Percentiles rank a stretch among this genome's conserved stretches.
These are phyloP conservation scores for Pleuronectes platessa DNA, from an alignment of 2,113 vertebrate species.

Conservation along the genomic window DNA sequence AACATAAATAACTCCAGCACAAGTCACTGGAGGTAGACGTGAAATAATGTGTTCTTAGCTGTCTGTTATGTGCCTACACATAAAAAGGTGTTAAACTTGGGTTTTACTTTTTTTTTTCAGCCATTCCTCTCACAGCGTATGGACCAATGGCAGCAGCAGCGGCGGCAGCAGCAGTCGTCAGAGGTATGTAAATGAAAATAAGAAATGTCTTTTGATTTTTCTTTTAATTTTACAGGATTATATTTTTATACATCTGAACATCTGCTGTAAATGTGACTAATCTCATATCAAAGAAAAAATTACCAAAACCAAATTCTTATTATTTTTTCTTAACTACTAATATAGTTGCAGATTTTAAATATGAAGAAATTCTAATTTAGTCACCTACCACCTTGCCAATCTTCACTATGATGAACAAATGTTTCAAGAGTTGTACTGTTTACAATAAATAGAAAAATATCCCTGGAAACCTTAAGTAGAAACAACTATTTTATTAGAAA, in stretches of 20 bases:
- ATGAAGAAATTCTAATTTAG: no score
- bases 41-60: background rate
- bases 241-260: no score
- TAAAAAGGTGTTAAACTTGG: background rate
- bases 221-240: no score
- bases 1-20: background rate
- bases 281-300: background rate
- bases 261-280: background rate
- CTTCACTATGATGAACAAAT: no score
- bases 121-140: constrained; percentile 97
- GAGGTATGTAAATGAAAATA: constrained; percentile 78
- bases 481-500: no score
- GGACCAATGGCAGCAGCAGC: constrained; percentile 97
- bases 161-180: constrained; percentile 92
- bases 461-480: no score
- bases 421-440: no score
- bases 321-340: background rate
- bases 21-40: constrained; percentile 20
- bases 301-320: background rate
- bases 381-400: no score
- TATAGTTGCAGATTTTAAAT: background rate
- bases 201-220: background rate
- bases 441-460: no score
- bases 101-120: constrained; percentile 73
- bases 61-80: background rate